Conservation (phyloP, 2,797 vertebrate species). For the Semotilus atromaculatus region DNA sequence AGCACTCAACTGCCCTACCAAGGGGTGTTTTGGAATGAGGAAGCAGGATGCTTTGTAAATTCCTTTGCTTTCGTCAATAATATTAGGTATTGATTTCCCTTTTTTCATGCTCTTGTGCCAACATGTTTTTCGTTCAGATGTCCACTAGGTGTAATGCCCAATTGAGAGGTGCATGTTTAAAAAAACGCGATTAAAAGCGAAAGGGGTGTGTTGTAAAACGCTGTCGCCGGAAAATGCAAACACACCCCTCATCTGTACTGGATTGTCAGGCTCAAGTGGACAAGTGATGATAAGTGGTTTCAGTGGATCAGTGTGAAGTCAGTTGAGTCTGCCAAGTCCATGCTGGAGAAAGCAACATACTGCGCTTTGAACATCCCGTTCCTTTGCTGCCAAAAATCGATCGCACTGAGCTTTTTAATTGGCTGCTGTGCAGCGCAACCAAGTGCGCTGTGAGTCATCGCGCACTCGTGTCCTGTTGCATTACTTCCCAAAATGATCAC, state of each 20-base stretch:
- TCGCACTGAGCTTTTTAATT: conserved; percentile 65
- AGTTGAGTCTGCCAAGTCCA: conserved; percentile 72
- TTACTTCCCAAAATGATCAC: neutral
- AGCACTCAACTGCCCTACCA: conserved; percentile 23
- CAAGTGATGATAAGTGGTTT: conserved; percentile 79
- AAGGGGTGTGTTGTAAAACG: conserved; percentile 74
- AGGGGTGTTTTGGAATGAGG: conserved; percentile 28
- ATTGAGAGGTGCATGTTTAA: neutral
- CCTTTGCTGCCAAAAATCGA: conserved; percentile 60
- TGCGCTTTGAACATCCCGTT: conserved; percentile 60
- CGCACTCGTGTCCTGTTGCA: neutral
- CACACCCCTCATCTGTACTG: conserved; percentile 51
- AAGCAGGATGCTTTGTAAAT: conserved; percentile 55
- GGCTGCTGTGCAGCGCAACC: conserved; percentile 52
- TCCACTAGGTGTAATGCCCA: too few relatives aligned
- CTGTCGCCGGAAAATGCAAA: conserved; percentile 52
- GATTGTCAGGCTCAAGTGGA: conserved; percentile 70
- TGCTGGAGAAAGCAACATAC: conserved; percentile 57
- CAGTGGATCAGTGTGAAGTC: conserved; percentile 70
- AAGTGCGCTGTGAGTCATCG: neutral
- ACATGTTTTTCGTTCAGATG: neutral
- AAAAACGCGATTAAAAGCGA: neutral
- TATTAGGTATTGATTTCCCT: neutral
- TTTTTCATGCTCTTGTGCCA: neutral
- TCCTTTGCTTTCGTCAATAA: conserved; percentile 50